A percentile compares a stretch with the other conserved stretches of the same genome.
Evolutionary conservation across 2,888 invertebrate species (phyloP).

Genomic region (Drosophila koepferae): DNA sequence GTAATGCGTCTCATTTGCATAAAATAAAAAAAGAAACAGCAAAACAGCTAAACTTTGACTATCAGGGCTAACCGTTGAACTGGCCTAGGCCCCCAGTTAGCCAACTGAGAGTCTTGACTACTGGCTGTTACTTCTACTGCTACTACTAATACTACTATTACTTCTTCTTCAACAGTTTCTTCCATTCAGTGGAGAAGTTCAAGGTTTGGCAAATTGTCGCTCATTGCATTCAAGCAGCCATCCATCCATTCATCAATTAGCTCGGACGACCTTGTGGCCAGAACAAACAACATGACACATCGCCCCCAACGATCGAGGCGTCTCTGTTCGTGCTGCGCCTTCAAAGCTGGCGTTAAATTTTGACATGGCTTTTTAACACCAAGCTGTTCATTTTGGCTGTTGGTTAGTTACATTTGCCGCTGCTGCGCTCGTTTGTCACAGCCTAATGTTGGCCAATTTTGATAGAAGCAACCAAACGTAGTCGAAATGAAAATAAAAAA

Average conservation of each 20-base stretch:
- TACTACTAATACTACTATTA: conserved; percentile 14
- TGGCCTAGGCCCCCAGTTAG: conserved; percentile 37
- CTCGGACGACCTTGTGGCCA: conserved; percentile 56
- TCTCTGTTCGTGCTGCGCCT: conserved; percentile 1
- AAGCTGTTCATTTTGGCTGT: conserved; percentile 39
- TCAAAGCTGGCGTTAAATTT: conserved; percentile 73
- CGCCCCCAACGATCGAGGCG: conserved; percentile 29
- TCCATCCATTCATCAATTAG: conserved; percentile 63
- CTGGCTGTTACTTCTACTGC: neutral
- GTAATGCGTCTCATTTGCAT: conserved; percentile 65
- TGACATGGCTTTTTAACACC: conserved; percentile 74
- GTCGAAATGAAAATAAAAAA: conserved; percentile 16
- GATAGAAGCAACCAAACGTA: conserved; percentile 23
- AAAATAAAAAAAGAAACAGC: conserved; percentile 18
- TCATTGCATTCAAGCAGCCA: conserved; percentile 50
- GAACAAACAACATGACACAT: conserved; percentile 52
- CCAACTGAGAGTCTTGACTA: conserved; percentile 9
- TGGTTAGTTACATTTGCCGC: conserved; percentile 47
- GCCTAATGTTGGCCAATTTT: conserved; percentile 64
- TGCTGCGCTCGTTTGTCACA: conserved; percentile 68
- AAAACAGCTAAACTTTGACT: conserved; percentile 20
- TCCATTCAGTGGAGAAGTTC: conserved; percentile 60
- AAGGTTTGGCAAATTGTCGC: conserved; percentile 76
- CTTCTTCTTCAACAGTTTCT: conserved; percentile 29
- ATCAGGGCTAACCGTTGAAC: conserved; percentile 23